These are phyloP conservation scores for Shargacucullia verbasci DNA, from an alignment of 2,888 invertebrate genomes.

Conservation along the genomic window DNA sequence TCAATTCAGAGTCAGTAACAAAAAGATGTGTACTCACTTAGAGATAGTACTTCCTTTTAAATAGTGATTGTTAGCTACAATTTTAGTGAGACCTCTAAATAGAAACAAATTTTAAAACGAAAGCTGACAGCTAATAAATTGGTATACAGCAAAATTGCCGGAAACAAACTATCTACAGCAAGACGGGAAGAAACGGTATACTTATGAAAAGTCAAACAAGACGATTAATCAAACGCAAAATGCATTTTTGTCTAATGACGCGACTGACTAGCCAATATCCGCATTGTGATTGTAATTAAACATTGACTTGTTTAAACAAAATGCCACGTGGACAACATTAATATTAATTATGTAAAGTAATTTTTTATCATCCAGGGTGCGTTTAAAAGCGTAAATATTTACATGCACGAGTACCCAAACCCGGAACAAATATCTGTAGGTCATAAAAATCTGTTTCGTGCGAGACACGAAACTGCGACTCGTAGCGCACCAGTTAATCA, in stretches of 20 bases:
- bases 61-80: slow-evolving; percentile 10
- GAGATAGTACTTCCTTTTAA: no score
- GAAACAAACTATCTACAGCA: slow-evolving; percentile 29
- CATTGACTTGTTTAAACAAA: slow-evolving; percentile 23
- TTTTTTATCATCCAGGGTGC: no score
- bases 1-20: no score
- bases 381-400: no score
- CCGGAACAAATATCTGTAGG: no score
- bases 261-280: slow-evolving; percentile 44
- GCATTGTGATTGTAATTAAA: slow-evolving; percentile 14
- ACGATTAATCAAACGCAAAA: slow-evolving; percentile 44
- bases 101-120: slow-evolving; percentile 30
- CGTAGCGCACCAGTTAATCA: no score
- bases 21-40: no score
- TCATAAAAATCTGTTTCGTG: no score
- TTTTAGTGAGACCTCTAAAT: slow-evolving; percentile 20
- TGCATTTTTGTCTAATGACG: slow-evolving; percentile 16
- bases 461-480: no score
- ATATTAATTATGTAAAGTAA: slow-evolving; percentile 29
- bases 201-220: slow-evolving; percentile 27
- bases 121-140: slow-evolving; percentile 43
- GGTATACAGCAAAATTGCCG: slow-evolving; percentile 33
- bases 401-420: no score
- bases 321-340: slow-evolving; percentile 15
- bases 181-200: slow-evolving; percentile 34